Evolutionary conservation across 2,113 vertebrate species (phyloP).

Genomic region (Cheilinus undulatus): DNA sequence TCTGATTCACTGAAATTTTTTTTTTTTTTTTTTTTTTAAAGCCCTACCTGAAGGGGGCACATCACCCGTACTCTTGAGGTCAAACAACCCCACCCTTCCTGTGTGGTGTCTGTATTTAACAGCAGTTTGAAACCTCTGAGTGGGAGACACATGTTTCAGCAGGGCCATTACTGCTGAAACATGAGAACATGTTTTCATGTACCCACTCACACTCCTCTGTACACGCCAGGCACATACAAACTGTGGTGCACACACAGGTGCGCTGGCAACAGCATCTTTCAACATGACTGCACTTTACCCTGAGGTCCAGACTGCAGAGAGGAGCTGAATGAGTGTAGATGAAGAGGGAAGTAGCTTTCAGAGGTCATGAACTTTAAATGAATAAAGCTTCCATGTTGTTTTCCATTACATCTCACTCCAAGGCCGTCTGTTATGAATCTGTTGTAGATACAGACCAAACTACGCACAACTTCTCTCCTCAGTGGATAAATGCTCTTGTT

Average conservation of each 20-base stretch:
- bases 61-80: background rate
- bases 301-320: background rate
- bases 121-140: constrained; percentile 38
- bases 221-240: background rate
- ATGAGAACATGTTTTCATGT: constrained; percentile 54
- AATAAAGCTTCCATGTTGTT: constrained; percentile 27
- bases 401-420: constrained; percentile 54
- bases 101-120: constrained; percentile 19
- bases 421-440: constrained; percentile 52
- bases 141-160: constrained; percentile 49
- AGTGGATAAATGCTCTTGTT: constrained; percentile 29
- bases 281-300: constrained; percentile 26
- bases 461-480: constrained; percentile 31
- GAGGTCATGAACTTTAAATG: constrained; percentile 49
- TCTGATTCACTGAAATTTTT: background rate
- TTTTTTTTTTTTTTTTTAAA: too few relatives aligned
- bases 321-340: background rate
- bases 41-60: too few relatives aligned
- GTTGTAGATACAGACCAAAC: constrained; percentile 56
- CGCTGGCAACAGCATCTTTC: constrained; percentile 64
- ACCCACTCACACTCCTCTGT: background rate
- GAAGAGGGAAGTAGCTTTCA: constrained; percentile 26
- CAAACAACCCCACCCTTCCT: background rate
- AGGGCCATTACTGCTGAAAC: constrained; percentile 58
- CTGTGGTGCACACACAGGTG: constrained; percentile 49